These are phyloP conservation scores for Drosophila greeni DNA, from an alignment of 2,888 invertebrate genomes.

Conservation along the genomic window DNA sequence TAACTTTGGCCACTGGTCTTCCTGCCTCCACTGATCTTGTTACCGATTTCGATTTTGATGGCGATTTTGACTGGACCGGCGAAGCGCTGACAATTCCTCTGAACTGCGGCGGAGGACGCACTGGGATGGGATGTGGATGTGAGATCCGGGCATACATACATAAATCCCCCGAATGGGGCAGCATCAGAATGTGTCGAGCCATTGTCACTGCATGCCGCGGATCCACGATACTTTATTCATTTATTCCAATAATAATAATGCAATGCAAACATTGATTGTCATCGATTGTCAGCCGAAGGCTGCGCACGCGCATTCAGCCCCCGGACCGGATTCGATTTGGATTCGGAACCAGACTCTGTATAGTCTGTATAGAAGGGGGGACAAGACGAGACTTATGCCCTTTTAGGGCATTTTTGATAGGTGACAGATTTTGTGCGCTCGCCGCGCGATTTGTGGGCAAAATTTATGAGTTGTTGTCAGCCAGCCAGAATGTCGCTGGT, in stretches of 20 bases:
- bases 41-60: slow-evolving; percentile 76
- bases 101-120: slow-evolving; percentile 57
- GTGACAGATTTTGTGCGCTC: slow-evolving; percentile 75
- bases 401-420: slow-evolving; percentile 78
- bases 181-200: slow-evolving; percentile 58
- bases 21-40: slow-evolving; percentile 69
- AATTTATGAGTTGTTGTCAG: slow-evolving; percentile 75
- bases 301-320: slow-evolving; percentile 60
- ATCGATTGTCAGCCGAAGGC: slow-evolving; percentile 70
- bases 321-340: slow-evolving; percentile 5
- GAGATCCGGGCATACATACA: slow-evolving; percentile 42
- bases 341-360: background rate
- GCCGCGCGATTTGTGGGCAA: slow-evolving; percentile 59
- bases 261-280: slow-evolving; percentile 78
- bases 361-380: background rate
- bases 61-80: slow-evolving; percentile 72
- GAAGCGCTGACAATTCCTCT: slow-evolving; percentile 74
- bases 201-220: slow-evolving; percentile 75
- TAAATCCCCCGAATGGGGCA: slow-evolving; percentile 58
- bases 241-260: slow-evolving; percentile 77
- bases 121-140: background rate
- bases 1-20: slow-evolving; percentile 3
- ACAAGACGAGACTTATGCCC: slow-evolving; percentile 70
- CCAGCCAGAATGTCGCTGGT: slow-evolving; percentile 26
- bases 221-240: slow-evolving; percentile 75